Percentiles rank a stretch among this genome's conserved stretches.
Conservation (phyloP, 2,797 vertebrate genomes). For the Enteromius trimaculatus region DNA sequence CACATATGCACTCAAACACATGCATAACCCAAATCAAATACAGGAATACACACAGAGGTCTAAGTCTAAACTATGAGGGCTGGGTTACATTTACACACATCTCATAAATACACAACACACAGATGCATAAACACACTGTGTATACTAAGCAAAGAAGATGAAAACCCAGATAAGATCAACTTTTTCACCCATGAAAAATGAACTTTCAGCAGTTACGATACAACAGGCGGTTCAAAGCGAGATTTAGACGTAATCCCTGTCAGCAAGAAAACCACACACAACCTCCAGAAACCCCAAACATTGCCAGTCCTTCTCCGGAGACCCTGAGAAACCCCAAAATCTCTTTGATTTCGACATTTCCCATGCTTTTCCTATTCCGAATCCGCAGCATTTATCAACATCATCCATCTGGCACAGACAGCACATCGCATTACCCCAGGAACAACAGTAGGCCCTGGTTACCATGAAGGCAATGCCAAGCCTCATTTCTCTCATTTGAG, state of each 20-base stretch:
- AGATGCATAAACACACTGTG: slow-evolving; percentile 1
- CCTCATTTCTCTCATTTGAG: slow-evolving; percentile 41
- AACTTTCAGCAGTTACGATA: neutral
- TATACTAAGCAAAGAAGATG: slow-evolving; percentile 19
- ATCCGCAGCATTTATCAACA: slow-evolving; percentile 46
- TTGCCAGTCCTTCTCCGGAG: neutral
- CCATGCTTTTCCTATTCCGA: slow-evolving; percentile 26
- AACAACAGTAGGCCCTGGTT: slow-evolving; percentile 40
- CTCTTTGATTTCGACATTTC: slow-evolving; percentile 46
- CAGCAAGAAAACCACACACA: slow-evolving; percentile 1
- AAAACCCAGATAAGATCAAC: slow-evolving; percentile 26
- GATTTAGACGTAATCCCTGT: slow-evolving; percentile 27
- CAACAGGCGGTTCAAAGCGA: neutral
- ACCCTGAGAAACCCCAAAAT: slow-evolving; percentile 18
- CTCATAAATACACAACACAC: slow-evolving; percentile 16
- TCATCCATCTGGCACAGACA: slow-evolving; percentile 47
- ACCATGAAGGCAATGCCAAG: slow-evolving; percentile 39
- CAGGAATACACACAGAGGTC: slow-evolving; percentile 16
- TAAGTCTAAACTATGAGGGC: slow-evolving; percentile 37
- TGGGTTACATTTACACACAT: slow-evolving; percentile 22
- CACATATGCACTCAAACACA: slow-evolving; percentile 60
- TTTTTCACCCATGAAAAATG: neutral
- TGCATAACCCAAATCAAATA: slow-evolving; percentile 31
- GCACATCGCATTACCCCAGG: slow-evolving; percentile 30
- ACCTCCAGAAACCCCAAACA: neutral